phyloP scores from a whole-genome alignment of 1,140 invertebrate species.

The Ips nitidus region DNA sequence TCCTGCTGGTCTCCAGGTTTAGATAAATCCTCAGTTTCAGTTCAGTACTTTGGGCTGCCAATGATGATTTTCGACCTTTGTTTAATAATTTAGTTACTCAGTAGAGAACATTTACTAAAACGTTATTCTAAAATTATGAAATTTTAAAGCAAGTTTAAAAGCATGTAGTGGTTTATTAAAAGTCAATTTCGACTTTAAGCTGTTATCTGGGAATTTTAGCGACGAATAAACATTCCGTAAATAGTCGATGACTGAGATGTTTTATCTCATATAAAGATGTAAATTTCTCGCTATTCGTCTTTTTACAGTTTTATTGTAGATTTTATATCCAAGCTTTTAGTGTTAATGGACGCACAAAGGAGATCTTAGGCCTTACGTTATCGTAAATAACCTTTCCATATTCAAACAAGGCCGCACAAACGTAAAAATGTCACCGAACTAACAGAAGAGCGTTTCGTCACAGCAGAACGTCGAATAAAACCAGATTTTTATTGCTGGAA shows the following conservation, averaged over 20 bases:
- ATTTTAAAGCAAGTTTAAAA: too few species aligned
- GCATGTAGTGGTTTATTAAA: conserved; percentile 20
- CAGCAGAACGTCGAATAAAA: background rate
- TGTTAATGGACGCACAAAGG: conserved; percentile 15
- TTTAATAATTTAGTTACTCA: too few species aligned
- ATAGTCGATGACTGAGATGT: conserved; percentile 9
- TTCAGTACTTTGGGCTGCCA: too few species aligned
- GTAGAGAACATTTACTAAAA: too few species aligned
- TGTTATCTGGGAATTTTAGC: conserved; percentile 17
- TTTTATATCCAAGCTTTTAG: conserved; percentile 22
- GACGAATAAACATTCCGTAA: conserved; percentile 14
- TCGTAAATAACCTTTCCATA: conserved; percentile 13
- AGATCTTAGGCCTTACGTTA: conserved; percentile 11
- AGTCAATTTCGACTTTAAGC: conserved; percentile 13
- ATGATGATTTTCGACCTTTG: too few species aligned
- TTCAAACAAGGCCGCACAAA: conserved; percentile 2
- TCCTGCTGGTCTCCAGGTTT: conserved; percentile 13
- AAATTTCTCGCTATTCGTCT: conserved; percentile 16
- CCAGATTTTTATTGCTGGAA: background rate
- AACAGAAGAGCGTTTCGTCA: background rate
- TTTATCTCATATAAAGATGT: conserved; percentile 13
- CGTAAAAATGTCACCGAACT: conserved; percentile 4
- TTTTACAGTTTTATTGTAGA: conserved; percentile 14
- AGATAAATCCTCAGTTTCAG: conserved; percentile 22
- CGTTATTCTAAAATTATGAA: too few species aligned